Percentiles rank a stretch among this genome's conserved stretches.
These are phyloP conservation scores for Merluccius polli DNA, from an alignment of 2,797 vertebrate genomes.

Conservation along the genomic window DNA sequence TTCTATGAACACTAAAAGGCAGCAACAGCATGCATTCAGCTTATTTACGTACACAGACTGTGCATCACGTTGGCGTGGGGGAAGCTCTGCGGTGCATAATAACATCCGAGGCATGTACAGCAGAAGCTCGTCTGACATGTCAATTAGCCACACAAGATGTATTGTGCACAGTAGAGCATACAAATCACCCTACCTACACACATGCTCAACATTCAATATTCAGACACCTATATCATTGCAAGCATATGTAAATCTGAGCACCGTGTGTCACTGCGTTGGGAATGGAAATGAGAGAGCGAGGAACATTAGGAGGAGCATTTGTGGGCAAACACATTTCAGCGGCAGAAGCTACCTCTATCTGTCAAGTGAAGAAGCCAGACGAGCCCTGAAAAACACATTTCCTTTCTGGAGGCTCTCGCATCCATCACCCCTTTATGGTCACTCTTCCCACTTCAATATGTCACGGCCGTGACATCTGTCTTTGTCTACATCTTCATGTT, in stretches of 20 bases:
- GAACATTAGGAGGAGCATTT: slow-evolving; percentile 29
- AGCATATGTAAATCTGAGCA: slow-evolving; percentile 33
- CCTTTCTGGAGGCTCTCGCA: slow-evolving; percentile 58
- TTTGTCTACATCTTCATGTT: slow-evolving; percentile 49
- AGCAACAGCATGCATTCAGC: neutral
- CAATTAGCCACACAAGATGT: neutral
- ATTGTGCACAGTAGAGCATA: neutral
- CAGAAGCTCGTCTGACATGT: neutral
- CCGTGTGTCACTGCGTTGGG: slow-evolving; percentile 22
- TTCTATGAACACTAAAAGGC: neutral
- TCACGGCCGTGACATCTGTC: slow-evolving; percentile 61
- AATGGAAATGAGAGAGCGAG: slow-evolving; percentile 40
- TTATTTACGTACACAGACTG: neutral
- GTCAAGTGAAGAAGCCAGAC: slow-evolving; percentile 65
- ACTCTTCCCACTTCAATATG: slow-evolving; percentile 48
- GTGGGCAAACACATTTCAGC: slow-evolving; percentile 50
- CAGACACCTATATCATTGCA: slow-evolving; percentile 23
- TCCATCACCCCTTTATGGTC: slow-evolving; percentile 69
- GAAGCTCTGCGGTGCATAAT: neutral
- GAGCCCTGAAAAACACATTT: slow-evolving; percentile 65
- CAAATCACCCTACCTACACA: slow-evolving; percentile 4
- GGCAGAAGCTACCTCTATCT: slow-evolving; percentile 49
- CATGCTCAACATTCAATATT: slow-evolving; percentile 18
- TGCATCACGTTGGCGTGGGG: neutral
- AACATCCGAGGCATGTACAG: neutral